Base-by-base conservation (phyloP, 2,888 invertebrate genomes). In the Mystacides longicornis region DNA sequence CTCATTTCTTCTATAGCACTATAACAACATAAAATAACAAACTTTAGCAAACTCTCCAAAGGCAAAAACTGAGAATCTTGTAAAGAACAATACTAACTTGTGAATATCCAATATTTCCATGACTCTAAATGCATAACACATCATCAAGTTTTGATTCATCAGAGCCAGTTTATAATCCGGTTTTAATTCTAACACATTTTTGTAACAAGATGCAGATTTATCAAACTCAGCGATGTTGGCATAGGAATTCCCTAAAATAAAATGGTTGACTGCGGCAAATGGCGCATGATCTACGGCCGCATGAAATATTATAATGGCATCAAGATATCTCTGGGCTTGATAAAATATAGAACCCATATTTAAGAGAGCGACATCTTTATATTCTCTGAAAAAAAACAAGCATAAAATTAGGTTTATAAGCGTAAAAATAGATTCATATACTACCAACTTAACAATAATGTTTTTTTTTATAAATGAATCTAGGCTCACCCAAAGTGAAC, bases 331-430 rank as follows among this genome's bases (percentile, higher is more conserved):
- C 60, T 77, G 75, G 49, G 84, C 80, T 47, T 85, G 81, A 64
- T 87, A 87, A 14, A 91, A 73, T 61, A 89, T 78, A 45, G 85
- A 83, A 0, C 87, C 90, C 66, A 90, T 71, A 65, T 83, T 87
- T 53, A 88, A 74, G 31, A 89, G 71, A 0, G 89, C 83, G 50
- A 89, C 80, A 67, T 88, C 86, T 67, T 84, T 83, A 66, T 82
- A 83, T 62, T 78, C 71, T 64, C 89, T 89, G 75, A 18, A 77
- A 77, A 50, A 54, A 48, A 9, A n/a, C 18, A 48, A 48, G 20
- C 7, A 31, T 31, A n/a, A n/a, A n/a, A n/a, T n/a, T n/a, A n/a
- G n/a, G n/a, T n/a, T n/a, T n/a, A n/a, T n/a, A n/a, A n/a, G n/a
- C n/a, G n/a, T n/a, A n/a, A n/a, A n/a, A n/a, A n/a, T n/a, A n/a